phyloP scores from a whole-genome alignment of 2,113 vertebrate species.

The Sula dactylatra region DNA sequence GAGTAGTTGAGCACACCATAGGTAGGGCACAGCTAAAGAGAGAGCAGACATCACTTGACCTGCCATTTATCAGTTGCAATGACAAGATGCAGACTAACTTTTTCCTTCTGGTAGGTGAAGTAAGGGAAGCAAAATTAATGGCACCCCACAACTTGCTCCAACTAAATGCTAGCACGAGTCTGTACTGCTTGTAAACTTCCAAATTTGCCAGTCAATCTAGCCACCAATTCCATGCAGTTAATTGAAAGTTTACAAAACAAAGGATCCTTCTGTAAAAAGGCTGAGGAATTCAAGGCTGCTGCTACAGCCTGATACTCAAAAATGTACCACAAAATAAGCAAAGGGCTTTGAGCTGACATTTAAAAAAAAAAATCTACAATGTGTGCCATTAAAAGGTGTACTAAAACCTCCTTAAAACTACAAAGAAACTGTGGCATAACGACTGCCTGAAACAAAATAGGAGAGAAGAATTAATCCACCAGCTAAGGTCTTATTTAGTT shows the following conservation, averaged over 20 bases:
- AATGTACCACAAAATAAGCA: neutral
- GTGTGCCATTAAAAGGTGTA: neutral
- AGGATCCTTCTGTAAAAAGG: neutral
- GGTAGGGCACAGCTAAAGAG: neutral
- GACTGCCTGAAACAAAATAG: neutral
- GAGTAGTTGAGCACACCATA: neutral
- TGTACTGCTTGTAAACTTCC: neutral
- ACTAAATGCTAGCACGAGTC: neutral
- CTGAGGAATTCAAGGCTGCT: neutral
- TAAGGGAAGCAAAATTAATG: neutral
- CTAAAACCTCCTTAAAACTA: neutral
- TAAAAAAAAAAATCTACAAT: neutral
- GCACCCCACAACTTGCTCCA: neutral
- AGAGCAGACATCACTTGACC: neutral
- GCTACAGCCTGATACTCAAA: neutral
- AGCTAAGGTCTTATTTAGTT: neutral
- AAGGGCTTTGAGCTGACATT: neutral
- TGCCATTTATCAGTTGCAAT: neutral
- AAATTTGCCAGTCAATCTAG: neutral
- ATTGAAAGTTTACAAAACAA: slow-evolving; percentile 14
- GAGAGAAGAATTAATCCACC: slow-evolving; percentile 24
- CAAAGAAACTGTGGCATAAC: neutral
- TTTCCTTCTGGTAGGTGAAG: neutral
- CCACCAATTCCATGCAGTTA: neutral
- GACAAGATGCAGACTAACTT: neutral